Evolutionary conservation across 2,888 invertebrate genomes (phyloP), one percentile per base, ranked within the genome.

Genomic region (Tetheella fluctuosa): DNA sequence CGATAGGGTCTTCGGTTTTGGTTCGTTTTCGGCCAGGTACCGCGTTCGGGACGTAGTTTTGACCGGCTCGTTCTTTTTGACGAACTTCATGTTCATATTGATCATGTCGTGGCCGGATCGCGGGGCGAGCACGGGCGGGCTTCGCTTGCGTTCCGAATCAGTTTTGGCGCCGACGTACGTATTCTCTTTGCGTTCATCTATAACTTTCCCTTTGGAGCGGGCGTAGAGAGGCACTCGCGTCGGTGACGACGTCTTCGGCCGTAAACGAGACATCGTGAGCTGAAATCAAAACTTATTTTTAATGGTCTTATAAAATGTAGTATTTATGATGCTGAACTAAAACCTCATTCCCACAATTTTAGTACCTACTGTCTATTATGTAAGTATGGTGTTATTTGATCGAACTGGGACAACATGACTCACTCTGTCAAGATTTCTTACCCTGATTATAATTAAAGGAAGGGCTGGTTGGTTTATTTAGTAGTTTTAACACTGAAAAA

Each of bases 401-500:
- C 60, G 67, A 71, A 65, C 73, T 71, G 70, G 77, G 79, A 85
- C 82, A 78, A 80, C 80, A 87, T 83, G 80, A 78, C 73, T 82
- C 84, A 89, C 79, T 84, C 80, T 72, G 68, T 67, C 67, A 74
- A 78, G 69, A 71, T 71, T 79, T 81, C 91, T 91, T 91, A 91
- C 91, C 91, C 82, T 71, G 75, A 73, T 64, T 73, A 73, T 69
- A 77, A 83, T 71, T 75, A 78, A 81, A 77, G 79, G 73, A 79
- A 83, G 86, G 86, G 77, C 77, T 81, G 76, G 70, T 74, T 73
- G 74, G 71, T 82, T 85, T 85, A 81, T 81, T 81, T 85, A 89
- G 89, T 76, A 82, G 88, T 80, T 80, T n/a, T 86, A 85, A 76
- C 88, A 90, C 91, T 91, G 91, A 89, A 91, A 91, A 91, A 90